Percentiles rank a stretch among this genome's conserved stretches.
Conservation (phyloP, 2,888 invertebrate species). For the Julus scanicus region DNA sequence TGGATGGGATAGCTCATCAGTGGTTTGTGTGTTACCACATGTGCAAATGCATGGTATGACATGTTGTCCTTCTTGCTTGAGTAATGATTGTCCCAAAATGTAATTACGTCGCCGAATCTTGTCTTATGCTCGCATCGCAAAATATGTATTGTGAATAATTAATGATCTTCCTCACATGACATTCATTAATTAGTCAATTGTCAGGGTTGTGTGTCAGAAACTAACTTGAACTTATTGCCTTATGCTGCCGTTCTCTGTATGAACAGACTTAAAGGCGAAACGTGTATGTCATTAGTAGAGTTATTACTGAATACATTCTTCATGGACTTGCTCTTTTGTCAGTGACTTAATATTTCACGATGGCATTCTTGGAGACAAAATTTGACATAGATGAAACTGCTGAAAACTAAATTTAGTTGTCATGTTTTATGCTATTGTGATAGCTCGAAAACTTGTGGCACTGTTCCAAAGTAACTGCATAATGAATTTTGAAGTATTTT, state of each 20-base stretch:
- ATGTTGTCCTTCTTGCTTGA: constrained; percentile 50
- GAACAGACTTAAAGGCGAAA: neutral
- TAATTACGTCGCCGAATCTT: constrained; percentile 52
- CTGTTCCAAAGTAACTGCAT: neutral
- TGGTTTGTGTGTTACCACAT: constrained; percentile 50
- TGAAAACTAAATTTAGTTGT: neutral
- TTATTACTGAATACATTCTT: constrained; percentile 15
- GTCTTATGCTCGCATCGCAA: constrained; percentile 14
- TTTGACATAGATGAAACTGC: neutral
- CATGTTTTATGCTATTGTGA: neutral
- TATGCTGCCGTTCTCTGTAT: neutral
- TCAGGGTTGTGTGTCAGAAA: constrained; percentile 48
- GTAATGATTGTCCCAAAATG: constrained; percentile 52
- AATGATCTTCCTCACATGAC: constrained; percentile 53
- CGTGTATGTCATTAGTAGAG: constrained; percentile 40
- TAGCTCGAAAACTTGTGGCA: neutral
- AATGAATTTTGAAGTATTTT: neutral
- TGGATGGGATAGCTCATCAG: constrained; percentile 36
- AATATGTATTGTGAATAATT: constrained; percentile 53
- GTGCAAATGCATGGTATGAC: constrained; percentile 43
- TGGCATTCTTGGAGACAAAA: neutral
- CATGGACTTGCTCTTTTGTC: neutral
- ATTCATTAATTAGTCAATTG: constrained; percentile 56
- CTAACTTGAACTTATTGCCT: constrained; percentile 43
- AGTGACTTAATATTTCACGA: constrained; percentile 32